Evolutionary conservation across 2,888 invertebrate species (phyloP), one percentile per base, ranked within the genome.

Genomic region (Candidula unifasciata): DNA sequence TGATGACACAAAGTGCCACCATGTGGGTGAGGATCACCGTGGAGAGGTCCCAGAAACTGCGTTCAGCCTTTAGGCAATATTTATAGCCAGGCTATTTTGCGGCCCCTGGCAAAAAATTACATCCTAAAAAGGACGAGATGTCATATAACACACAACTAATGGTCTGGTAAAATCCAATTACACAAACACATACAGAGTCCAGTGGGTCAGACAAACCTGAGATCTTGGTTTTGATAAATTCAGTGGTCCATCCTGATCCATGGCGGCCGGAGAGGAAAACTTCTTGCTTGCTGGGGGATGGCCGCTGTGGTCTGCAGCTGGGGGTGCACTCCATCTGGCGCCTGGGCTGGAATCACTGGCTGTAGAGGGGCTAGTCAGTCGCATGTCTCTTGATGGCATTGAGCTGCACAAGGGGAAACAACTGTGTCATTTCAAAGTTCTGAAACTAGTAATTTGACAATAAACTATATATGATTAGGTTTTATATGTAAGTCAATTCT

Each of bases 171-270:
- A 60, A 60, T 18, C 16, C 18, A 60, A 60, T 24, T 33, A 21
- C 27, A n/a, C 60, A 21, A 60, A 16, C 60, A 60, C n/a, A 44
- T 13, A 13, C 6, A 13, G 44, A 44, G 44, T 44, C 13, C 1
- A 44, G 44, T 44, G 44, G 0, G 44, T 44, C 44, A 44, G 5
- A 44, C 76, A 85, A 44, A 85, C 71, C 81, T 89, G 89, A 52
- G 88, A 85, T 90, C 97, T 96, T 84, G 97, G 97, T 94, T 97
- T 98, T 91, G 96, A 96, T 81, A 98, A 95, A 94, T 98, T 98
- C 71, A 98, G 95, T 1, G 98, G 98, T 1, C 97, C 96, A 93
- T 97, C 97, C 86, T 91, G 89, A 82, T 89, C 90, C 27, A 78
- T 83, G 69, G 80, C 64, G 3, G 87, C 77, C 21, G 86, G 81